Evolutionary conservation across 2,888 invertebrate genomes (phyloP), one percentile per base, ranked within the genome.

Genomic region (Apamea epomidion): DNA sequence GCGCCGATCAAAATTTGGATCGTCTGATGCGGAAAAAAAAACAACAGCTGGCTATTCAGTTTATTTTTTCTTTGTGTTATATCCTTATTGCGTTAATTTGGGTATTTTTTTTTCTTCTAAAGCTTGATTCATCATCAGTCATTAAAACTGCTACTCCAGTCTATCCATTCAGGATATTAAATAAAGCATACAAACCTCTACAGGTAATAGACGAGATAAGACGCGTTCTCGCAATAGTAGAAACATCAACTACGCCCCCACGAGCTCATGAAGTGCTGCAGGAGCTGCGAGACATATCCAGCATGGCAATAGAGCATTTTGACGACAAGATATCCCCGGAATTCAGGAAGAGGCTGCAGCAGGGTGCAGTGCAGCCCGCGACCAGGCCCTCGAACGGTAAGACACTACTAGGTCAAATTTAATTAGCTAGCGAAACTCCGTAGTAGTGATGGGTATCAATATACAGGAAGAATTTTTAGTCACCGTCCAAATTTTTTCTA

Each of bases 271-370:
- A 99, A 91, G 98, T 98, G 18, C 94, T 99, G 0, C 99, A 99
- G 92, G 99, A 99, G 92, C 92, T 99, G 14, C 96, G 99, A 0
- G 99, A 99, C 90, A 98, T 99, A 84, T 99, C 99, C 60, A 99
- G 99, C 82, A 99, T 99, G 99, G 99, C 99, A 0, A 99, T 99
- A 97, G 99, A 99, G 92, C 99, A 99, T 94, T 99, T 99, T 93
- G 99, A 99, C 92, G 99, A 99, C 91, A 98, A 98, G 92, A 98
- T 99, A 91, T 95, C 96, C 0, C 96, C 96, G 0, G 95, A 93
- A 0, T 94, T 97, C 85, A 84, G 97, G 37, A 95, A 94, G 89
- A 90, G 88, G 12, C 79, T 97, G 83, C 95, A 96, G 68, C 94
- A 95, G n/a, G 94, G 93, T 0, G 91, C 89, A 0, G 81, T 88